These are phyloP conservation scores for Hemibagrus guttatus DNA, from an alignment of 2,797 vertebrate species.

Conservation along the genomic window DNA sequence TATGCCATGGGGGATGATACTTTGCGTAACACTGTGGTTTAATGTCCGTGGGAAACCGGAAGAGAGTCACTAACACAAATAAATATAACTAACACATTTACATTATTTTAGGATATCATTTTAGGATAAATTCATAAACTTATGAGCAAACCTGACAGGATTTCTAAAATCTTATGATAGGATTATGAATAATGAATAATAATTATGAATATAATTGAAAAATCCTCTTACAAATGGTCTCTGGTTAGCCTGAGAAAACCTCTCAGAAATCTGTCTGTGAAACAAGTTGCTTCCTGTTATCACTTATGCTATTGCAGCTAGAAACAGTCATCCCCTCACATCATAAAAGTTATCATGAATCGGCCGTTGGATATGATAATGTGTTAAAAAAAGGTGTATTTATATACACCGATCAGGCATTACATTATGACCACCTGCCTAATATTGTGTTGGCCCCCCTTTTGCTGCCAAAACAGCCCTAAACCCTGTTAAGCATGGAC, in stretches of 20 bases:
- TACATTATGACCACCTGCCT: too few species aligned
- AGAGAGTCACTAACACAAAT: too few species aligned
- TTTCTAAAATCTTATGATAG: background rate
- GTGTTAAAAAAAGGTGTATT: background rate
- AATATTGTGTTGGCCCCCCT: too few species aligned
- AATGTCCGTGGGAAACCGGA: too few species aligned
- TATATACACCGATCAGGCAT: background rate
- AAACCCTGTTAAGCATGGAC: too few species aligned
- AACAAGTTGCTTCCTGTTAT: background rate
- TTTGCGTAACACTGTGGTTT: too few species aligned
- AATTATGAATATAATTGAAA: background rate
- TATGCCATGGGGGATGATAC: too few species aligned
- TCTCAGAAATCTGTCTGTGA: slow-evolving; percentile 3
- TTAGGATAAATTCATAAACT: background rate
- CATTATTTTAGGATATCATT: background rate
- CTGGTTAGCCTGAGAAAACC: background rate
- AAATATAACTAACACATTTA: background rate
- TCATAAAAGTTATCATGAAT: background rate
- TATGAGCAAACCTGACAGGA: background rate
- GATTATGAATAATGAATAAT: background rate
- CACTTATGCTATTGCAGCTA: background rate
- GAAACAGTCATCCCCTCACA: background rate
- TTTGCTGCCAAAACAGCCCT: too few species aligned
- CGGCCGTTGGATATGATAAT: background rate
- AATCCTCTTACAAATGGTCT: background rate